These are phyloP conservation scores for Diabrotica balteata DNA, from an alignment of 2,888 invertebrate genomes.

Conservation along the genomic window DNA sequence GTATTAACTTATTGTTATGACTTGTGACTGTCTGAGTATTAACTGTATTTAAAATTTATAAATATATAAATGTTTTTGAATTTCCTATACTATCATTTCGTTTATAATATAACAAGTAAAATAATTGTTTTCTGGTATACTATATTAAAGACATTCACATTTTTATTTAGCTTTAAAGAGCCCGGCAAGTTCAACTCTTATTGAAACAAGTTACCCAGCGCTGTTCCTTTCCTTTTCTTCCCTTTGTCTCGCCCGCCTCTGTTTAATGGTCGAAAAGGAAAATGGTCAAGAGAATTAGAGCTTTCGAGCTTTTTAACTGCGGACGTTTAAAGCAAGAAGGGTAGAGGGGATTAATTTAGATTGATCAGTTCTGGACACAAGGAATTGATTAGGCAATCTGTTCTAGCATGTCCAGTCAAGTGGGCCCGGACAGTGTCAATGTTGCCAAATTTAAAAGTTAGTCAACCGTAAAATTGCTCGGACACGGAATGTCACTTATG, in stretches of 20 bases:
- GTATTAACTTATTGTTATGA: no score
- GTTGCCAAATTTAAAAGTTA: constrained; percentile 25
- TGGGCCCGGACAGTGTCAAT: constrained; percentile 56
- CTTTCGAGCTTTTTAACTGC: constrained; percentile 54
- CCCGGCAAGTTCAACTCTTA: no score
- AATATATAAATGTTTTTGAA: no score
- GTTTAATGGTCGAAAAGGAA: constrained; percentile 24
- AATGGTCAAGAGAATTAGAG: constrained; percentile 30
- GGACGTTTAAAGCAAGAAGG: constrained; percentile 56
- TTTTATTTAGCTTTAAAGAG: no score
- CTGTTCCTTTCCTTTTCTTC: neutral
- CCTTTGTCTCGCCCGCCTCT: constrained; percentile 21
- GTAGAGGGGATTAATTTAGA: constrained; percentile 63
- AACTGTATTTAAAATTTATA: no score
- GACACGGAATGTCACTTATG: no score
- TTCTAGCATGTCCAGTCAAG: constrained; percentile 63
- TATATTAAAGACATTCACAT: no score
- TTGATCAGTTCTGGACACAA: constrained; percentile 62
- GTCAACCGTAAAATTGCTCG: neutral
- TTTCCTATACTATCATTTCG: no score
- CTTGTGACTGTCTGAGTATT: no score
- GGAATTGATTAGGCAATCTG: constrained; percentile 64
- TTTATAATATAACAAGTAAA: no score
- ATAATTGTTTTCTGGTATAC: no score
- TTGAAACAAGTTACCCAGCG: neutral